Evolutionary conservation across 2,888 invertebrate species (phyloP), one percentile per base, ranked within the genome.

Genomic region (Sphinx pinastri): DNA sequence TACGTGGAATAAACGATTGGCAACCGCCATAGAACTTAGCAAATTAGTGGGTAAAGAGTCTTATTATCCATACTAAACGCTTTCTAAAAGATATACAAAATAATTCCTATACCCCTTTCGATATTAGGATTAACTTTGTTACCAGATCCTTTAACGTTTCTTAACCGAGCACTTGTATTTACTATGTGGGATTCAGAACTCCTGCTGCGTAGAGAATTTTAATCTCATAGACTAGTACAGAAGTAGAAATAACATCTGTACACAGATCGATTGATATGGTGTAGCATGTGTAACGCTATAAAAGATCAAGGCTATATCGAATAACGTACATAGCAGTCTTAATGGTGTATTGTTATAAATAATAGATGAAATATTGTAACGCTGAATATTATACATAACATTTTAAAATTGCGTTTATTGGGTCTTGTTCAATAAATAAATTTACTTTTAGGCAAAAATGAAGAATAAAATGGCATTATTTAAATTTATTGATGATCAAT

Each of bases 271-370:
- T 54, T 54, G 54, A 54, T 54, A 55, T 11, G 16, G 19, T 19
- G 12, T 19, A 47, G 49, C 19, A 63, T 19, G 63, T 63, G 49
- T 49, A 47, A 63, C 47, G 16, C 60, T 47, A 63, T 63, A 63
- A 63, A 63, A 38, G 31, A 58, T 19, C 49, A 63, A 49, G 63
- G 63, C 49, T 49, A 19, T 7, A 16, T 19, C 19, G 63, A 13
- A 47, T 47, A 60, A 60, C 60, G 45, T 47, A 60, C 16, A 16
- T 11, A 47, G 11, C n/a, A 47, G 7, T 25, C 25, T 47, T 49
- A 63, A 63, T 49, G 16, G 13, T 47, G 13, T 49, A 63, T 63
- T 63, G 60, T 49, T 16, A 4, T 38, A 47, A 6, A 47, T 25
- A 19, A 16, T 31, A 31, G 10, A 12, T 57, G 6, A 13, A 25